Conservation (phyloP, 2,797 vertebrate genomes). For the Etheostoma perlongum region DNA sequence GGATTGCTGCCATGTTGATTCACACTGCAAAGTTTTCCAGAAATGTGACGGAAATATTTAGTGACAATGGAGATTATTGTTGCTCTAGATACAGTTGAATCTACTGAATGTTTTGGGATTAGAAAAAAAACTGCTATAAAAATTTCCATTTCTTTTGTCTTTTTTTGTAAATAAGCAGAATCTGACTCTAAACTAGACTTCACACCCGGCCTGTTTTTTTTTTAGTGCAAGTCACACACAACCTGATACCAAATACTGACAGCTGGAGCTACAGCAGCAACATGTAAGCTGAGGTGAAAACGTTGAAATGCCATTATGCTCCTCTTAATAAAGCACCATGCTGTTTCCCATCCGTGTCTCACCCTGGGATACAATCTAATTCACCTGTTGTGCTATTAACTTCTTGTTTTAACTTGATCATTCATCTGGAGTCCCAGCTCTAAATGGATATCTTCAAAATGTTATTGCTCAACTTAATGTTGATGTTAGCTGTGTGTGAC, state of each 20-base stretch:
- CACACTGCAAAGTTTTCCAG: not conserved
- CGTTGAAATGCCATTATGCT: not conserved
- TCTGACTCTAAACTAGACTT: not conserved
- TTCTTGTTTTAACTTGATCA: conserved; percentile 17
- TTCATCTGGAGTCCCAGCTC: conserved; percentile 3
- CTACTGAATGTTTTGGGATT: no score
- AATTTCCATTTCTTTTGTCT: not conserved
- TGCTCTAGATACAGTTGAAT: not conserved
- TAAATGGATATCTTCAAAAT: conserved; percentile 36
- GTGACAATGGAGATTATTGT: not conserved
- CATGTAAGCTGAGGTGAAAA: not conserved
- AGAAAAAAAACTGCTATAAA: no score
- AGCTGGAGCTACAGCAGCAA: not conserved
- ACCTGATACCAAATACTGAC: not conserved
- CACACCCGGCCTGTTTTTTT: not conserved
- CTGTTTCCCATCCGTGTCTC: not conserved
- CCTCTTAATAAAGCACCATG: conserved; percentile 12
- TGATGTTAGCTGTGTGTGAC: conserved; percentile 14
- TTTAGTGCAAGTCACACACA: not conserved
- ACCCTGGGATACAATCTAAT: conserved; percentile 11
- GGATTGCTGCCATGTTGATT: not conserved
- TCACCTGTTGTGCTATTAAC: conserved; percentile 21
- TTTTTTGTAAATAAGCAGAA: not conserved
- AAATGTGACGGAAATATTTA: not conserved
- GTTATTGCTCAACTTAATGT: conserved; percentile 26